These are phyloP conservation scores for Villa cingulata DNA, from an alignment of 2,888 invertebrate species.

Conservation along the genomic window DNA sequence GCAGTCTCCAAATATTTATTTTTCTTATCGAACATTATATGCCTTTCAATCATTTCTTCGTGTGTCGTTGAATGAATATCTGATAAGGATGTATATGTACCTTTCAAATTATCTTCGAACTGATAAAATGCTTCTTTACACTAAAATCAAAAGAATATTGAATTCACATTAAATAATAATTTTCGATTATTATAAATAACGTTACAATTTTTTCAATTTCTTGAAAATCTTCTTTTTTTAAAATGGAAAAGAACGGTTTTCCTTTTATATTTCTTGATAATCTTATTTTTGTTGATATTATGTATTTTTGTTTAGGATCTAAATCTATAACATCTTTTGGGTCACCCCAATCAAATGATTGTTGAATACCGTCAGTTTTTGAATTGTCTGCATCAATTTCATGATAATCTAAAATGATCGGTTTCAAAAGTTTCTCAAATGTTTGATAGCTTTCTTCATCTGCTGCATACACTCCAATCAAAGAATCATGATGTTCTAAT, in stretches of 20 bases:
- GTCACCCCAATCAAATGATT: constrained; percentile 44
- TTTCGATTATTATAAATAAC: constrained; percentile 13
- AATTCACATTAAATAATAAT: not conserved
- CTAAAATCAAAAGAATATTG: not conserved
- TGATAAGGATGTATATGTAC: constrained; percentile 41
- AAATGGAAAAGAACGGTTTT: constrained; percentile 47
- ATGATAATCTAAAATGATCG: constrained; percentile 48
- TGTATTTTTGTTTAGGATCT: constrained; percentile 40
- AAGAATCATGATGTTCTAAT: constrained; percentile 43
- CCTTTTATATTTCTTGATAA: constrained; percentile 42
- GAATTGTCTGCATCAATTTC: constrained; percentile 27
- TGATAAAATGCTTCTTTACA: constrained; percentile 20
- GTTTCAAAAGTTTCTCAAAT: constrained; percentile 45
- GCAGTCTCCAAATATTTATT: constrained; percentile 40
- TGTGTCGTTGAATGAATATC: constrained; percentile 42
- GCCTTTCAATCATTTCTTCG: constrained; percentile 43
- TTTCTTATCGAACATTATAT: constrained; percentile 47
- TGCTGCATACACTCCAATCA: constrained; percentile 44
- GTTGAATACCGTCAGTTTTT: constrained; percentile 38
- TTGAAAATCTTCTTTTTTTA: constrained; percentile 42
- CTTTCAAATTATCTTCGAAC: constrained; percentile 39
- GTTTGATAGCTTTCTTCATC: constrained; percentile 46
- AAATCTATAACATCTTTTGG: constrained; percentile 38
- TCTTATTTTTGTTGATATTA: constrained; percentile 46
- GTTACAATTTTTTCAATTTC: constrained; percentile 40